phyloP scores from a whole-genome alignment of 2,113 vertebrate genomes.

The Leuciscus idus region DNA sequence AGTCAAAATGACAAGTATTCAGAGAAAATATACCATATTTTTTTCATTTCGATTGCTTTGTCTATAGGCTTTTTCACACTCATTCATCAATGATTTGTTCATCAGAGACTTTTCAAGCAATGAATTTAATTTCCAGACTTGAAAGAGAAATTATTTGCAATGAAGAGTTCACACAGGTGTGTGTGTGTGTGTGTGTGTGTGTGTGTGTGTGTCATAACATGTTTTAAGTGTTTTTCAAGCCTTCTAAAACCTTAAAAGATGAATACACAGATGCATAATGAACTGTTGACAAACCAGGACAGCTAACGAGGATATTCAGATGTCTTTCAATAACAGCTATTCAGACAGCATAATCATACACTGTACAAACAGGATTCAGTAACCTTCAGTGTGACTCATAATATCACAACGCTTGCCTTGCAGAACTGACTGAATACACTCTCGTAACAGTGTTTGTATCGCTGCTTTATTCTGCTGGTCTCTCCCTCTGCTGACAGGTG shows the following conservation, averaged over 20 bases:
- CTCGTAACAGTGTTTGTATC: background rate
- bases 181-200: background rate
- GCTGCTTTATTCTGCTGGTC: background rate
- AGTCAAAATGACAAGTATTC: background rate
- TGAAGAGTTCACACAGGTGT: background rate
- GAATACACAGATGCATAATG: background rate
- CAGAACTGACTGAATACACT: background rate
- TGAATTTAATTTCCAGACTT: background rate
- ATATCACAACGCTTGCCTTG: background rate
- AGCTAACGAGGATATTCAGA: background rate
- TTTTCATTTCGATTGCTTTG: background rate
- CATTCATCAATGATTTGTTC: background rate
- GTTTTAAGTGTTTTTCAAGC: background rate
- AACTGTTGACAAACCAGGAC: background rate
- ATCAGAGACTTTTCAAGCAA: background rate
- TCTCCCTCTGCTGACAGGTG: slow-evolving; percentile 25
- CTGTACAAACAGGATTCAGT: background rate
- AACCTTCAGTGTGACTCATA: background rate
- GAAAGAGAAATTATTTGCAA: background rate
- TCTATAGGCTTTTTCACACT: no score
- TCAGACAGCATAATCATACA: background rate
- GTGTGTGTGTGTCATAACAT: background rate
- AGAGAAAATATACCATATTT: background rate
- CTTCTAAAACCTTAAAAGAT: background rate
- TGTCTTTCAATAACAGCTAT: background rate